Percentiles rank a stretch among this genome's conserved stretches.
phyloP scores from a whole-genome alignment of 2,888 invertebrate species.

The Lacanobia oleracea region DNA sequence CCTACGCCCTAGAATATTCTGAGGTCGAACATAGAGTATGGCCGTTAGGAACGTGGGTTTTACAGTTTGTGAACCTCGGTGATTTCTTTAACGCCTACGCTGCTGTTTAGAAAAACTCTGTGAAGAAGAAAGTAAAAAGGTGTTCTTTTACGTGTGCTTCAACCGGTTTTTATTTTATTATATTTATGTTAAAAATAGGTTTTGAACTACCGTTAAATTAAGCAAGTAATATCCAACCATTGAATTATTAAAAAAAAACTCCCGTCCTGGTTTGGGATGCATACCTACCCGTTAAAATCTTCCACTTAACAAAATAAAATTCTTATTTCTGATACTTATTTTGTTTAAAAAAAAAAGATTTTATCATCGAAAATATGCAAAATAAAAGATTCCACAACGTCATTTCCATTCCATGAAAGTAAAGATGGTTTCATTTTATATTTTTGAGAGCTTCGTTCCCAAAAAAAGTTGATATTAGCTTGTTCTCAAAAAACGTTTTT shows the following conservation, averaged over 20 bases:
- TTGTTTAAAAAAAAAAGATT: neutral
- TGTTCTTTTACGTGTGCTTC: neutral
- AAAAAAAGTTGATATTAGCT: conserved; percentile 27
- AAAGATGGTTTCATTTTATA: conserved; percentile 6
- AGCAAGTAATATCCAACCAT: too few species aligned
- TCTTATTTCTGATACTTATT: neutral
- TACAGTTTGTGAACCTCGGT: conserved; percentile 6
- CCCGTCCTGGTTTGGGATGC: too few species aligned
- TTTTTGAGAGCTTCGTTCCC: neutral
- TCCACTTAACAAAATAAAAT: neutral
- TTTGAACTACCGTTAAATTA: neutral
- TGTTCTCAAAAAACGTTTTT: conserved; percentile 25
- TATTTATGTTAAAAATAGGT: neutral
- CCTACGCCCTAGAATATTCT: conserved; percentile 30
- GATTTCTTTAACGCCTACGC: conserved; percentile 14
- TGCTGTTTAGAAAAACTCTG: neutral
- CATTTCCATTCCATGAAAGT: conserved; percentile 3
- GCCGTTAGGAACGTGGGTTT: conserved; percentile 3
- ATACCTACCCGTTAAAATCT: neutral
- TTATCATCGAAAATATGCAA: neutral
- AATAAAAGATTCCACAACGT: neutral
- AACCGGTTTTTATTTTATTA: neutral
- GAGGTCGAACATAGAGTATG: neutral
- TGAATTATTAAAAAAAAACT: too few species aligned
- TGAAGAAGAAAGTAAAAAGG: neutral